Base-by-base conservation (phyloP, 2,797 vertebrate genomes). In the Neosalanx taihuensis region DNA sequence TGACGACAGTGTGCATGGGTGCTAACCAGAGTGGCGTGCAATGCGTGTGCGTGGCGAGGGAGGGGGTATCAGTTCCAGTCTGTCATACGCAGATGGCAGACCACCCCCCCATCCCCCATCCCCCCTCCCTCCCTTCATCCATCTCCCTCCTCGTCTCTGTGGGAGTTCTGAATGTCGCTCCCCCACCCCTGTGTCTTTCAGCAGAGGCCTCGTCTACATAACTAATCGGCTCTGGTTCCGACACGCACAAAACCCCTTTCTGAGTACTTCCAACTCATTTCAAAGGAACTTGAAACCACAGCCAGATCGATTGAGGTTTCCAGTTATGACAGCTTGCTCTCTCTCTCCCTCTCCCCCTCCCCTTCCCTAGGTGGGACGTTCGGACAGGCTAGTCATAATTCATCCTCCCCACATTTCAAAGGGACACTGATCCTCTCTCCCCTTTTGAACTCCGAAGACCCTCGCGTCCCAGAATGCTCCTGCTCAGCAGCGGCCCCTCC, bases 81-180 rank as follows among this genome's bases (percentile, higher is more conserved):
- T 90, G 88, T 88, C 87, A 87, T 81, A 88, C 86, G 85, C 90
- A 90, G 88, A 91, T 90, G 89, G 88, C 81, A 80, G 79, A 84
- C 80, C 70, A 61, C 15, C 80, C 75, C 76, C 58, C 35, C 23
- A 26, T 26, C 57, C 26, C 26, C 66, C 33, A n/a, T n/a, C 67
- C n/a, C 49, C 20, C 63, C 49, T 29, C 26, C 18, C 35, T 23
- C 41, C 53, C 67, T 3, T 20, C n/a, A 59, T 26, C 57, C 37
- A 23, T 65, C 64, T 12, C 67, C 26, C 58, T 67, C 51, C 68
- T 7, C 35, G 37, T 41, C 41, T 46, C 56, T 61, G n/a, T 65
- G 76, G 73, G 31, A 49, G 70, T 71, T 79, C 67, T 76, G 75
- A 79, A 83, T 83, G 62, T 79, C 60, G 51, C 64, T 66, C n/a